phyloP scores from a whole-genome alignment of 2,113 vertebrate genomes.

The Cyprinodon variegatus region DNA sequence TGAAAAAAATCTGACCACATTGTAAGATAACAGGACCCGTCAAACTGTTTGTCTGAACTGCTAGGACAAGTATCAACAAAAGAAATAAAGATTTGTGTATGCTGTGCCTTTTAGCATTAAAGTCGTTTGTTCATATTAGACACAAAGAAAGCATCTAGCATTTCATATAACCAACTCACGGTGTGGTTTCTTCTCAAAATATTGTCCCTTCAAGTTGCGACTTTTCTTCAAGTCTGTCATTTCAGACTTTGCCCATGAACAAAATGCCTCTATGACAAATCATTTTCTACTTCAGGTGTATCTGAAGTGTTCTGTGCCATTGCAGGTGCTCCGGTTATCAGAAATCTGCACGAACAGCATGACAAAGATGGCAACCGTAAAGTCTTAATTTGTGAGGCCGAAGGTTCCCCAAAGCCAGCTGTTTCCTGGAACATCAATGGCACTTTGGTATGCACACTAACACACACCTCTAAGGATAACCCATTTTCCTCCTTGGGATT shows the following conservation, averaged over 20 bases:
- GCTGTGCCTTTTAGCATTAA: not conserved
- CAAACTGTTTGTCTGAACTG: not conserved
- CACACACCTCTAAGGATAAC: not conserved
- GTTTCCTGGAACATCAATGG: slow-evolving; percentile 92
- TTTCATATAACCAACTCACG: not conserved
- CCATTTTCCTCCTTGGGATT: not conserved
- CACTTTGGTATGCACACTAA: slow-evolving; percentile 77
- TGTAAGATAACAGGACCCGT: not conserved
- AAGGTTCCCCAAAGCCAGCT: slow-evolving; percentile 91
- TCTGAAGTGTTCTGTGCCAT: slow-evolving; percentile 39
- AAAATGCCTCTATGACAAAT: slow-evolving; percentile 10
- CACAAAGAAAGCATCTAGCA: not conserved
- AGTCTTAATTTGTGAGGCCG: slow-evolving; percentile 88
- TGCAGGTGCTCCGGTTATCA: slow-evolving; percentile 90
- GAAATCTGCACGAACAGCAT: slow-evolving; percentile 80
- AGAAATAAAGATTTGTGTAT: not conserved
- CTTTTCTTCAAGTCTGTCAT: not conserved
- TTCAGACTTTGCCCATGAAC: not conserved
- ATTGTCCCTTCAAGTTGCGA: not conserved
- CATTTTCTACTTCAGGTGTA: slow-evolving; percentile 9
- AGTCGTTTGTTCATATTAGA: not conserved
- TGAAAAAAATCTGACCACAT: not conserved
- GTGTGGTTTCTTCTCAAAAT: not conserved
- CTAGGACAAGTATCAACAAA: not conserved
- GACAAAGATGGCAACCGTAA: slow-evolving; percentile 83